Percentiles rank a stretch among this genome's conserved stretches.
Evolutionary conservation across 2,113 vertebrate genomes (phyloP).

Genomic region (rat (Rattus norvegicus)): GRCr8 NC_086022.1:54207001-54207500

Average conservation of each 20-base stretch:
- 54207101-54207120: not conserved
- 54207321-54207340: not conserved
- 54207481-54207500: not conserved
- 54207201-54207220: not conserved
- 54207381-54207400: too few relatives aligned
- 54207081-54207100: not conserved
- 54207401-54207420: not conserved
- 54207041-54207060: not conserved
- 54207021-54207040: not conserved
- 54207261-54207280: not conserved
- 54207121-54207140: not conserved
- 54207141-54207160: not conserved
- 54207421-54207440: not conserved
- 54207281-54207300: not conserved
- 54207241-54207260: not conserved
- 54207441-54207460: not conserved
- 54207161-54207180: not conserved
- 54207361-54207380: not conserved
- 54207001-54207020: not conserved
- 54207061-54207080: not conserved
- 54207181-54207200: not conserved
- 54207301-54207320: not conserved
- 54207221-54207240: not conserved
- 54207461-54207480: not conserved
- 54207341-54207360: not conserved